Evolutionary conservation across 2,888 invertebrate genomes (phyloP), one percentile per base, ranked within the genome.

Genomic region (Nephrotoma guestfalica): DNA sequence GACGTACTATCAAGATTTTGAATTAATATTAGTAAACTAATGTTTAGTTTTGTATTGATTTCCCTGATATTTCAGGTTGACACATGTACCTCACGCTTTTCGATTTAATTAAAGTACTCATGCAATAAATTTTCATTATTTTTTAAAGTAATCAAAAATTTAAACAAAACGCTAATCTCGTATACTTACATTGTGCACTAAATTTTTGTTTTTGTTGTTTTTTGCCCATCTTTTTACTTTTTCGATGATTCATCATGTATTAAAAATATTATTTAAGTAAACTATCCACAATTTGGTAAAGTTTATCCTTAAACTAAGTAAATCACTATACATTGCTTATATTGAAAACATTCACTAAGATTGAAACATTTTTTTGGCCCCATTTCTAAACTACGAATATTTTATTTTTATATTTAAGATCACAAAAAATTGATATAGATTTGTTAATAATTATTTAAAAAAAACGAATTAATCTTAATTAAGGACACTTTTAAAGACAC

Each of bases 401-500:
- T 18, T 30, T 43, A 43, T 43, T 9, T 71, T 9, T 71, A 71
- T 71, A 71, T 3, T 71, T 71, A 71, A 71, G 30, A 71, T 71
- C 71, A 71, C 71, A 71, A 71, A 57, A 57, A 71, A 71, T 71
- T 71, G 71, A 71, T 71, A 71, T 71, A 83, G 18, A 86, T 43
- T 86, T 86, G 45, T 86, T 45, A 13, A 85, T 42, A 41, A 51
- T 30, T 9, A 83, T 83, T 30, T 15, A 57, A 30, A 57, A 47
- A 15, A 84, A n/a, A 84, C 45, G 83, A n/a, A 86, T 43, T 43
- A 71, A 43, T 86, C 71, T 83, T 45, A 51, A 57, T 57, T 88
- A 88, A 88, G 88, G 88, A 57, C 88, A 88, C 88, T 88, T 88
- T 86, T 87, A 71, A 88, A 88, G 88, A 88, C 88, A 88, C 88